Percentiles rank a stretch among this genome's conserved stretches.
Evolutionary conservation across 2,888 invertebrate species (phyloP).

Genomic region (Xiphydria camelus): DNA sequence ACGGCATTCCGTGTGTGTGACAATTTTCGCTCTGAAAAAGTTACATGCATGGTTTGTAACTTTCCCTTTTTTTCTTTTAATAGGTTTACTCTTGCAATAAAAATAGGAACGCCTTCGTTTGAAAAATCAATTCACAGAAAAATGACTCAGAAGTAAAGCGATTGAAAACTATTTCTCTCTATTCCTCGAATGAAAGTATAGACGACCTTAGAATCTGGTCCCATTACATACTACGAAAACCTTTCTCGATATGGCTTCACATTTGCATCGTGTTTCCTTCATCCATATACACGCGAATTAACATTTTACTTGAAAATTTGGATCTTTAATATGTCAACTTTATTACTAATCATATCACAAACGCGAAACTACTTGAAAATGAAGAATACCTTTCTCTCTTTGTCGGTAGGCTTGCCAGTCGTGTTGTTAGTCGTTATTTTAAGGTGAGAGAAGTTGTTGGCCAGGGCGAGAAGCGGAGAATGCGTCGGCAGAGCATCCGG

Average conservation of each 20-base stretch:
- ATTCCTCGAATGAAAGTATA: too few relatives aligned
- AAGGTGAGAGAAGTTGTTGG: conserved; percentile 66
- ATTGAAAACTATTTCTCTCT: too few relatives aligned
- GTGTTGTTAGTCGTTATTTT: conserved; percentile 60
- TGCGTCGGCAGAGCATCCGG: conserved; percentile 72
- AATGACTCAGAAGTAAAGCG: too few relatives aligned
- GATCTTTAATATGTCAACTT: too few relatives aligned
- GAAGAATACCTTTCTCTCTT: conserved; percentile 59
- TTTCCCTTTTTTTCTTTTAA: too few relatives aligned
- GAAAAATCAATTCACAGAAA: too few relatives aligned
- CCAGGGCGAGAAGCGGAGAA: conserved; percentile 68
- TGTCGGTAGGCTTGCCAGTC: conserved; percentile 57
- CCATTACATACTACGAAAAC: conserved; percentile 37
- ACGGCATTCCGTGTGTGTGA: conserved; percentile 73
- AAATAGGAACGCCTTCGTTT: too few relatives aligned
- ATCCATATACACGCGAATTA: conserved; percentile 10
- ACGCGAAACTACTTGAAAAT: too few relatives aligned
- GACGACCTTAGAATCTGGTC: conserved; percentile 38
- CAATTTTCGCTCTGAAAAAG: conserved; percentile 66
- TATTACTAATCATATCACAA: too few relatives aligned
- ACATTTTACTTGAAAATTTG: neutral
- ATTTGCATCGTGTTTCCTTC: conserved; percentile 23
- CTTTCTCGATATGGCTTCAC: conserved; percentile 37
- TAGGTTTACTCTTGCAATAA: too few relatives aligned
- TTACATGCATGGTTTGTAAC: too few relatives aligned